A percentile compares a stretch with the other conserved stretches of the same genome.
Evolutionary conservation across 2,113 vertebrate genomes (phyloP).

Genomic region (Elephas maximus): DNA sequence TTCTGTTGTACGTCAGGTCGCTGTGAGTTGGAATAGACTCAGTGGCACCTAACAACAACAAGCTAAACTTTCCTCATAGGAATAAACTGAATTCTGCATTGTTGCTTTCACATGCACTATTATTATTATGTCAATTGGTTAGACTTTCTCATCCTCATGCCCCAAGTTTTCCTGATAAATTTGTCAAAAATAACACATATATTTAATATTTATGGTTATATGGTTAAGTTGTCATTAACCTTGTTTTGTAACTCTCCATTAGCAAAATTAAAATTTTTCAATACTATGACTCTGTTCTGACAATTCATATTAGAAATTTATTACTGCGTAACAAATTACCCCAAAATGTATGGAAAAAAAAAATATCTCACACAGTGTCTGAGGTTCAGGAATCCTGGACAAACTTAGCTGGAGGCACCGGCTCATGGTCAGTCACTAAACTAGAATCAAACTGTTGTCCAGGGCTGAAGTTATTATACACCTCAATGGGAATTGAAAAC

Average conservation of each 20-base stretch:
- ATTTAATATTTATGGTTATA: not conserved
- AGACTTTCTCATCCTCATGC: not conserved
- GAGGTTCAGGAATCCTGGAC: not conserved
- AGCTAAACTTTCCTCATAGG: not conserved
- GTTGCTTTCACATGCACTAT: not conserved
- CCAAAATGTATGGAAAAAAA: not conserved
- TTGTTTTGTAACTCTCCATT: not conserved
- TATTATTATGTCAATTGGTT: not conserved
- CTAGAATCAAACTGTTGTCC: not conserved
- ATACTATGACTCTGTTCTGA: not conserved
- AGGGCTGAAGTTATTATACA: fast-evolving
- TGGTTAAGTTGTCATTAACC: not conserved
- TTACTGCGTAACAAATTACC: not conserved
- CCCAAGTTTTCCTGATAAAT: not conserved
- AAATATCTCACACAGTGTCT: not conserved
- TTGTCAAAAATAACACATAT: not conserved
- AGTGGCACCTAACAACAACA: too few relatives aligned
- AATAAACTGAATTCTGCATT: not conserved
- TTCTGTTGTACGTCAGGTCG: too few relatives aligned
- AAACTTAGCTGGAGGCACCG: not conserved
- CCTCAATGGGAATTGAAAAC: not conserved
- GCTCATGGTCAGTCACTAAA: not conserved
- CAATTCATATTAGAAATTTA: not conserved
- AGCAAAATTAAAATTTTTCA: not conserved
- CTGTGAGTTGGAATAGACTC: too few relatives aligned